Evolutionary conservation across 2,888 invertebrate genomes (phyloP).

Genomic region (Pardosa pseudoannulata): DNA sequence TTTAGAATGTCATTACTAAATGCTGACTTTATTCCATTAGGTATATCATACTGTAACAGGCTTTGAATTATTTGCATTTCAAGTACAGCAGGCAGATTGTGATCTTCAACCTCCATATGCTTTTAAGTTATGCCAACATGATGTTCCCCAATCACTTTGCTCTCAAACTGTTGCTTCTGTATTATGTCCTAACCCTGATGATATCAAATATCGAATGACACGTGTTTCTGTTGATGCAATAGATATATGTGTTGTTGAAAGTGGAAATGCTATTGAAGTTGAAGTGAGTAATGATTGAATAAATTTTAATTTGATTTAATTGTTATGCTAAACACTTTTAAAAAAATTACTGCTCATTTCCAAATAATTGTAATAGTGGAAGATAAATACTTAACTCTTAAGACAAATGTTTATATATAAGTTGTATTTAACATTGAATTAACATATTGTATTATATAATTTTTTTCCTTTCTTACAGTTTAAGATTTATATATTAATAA

Average conservation of each 20-base stretch:
- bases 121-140: constrained; percentile 80
- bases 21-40: constrained; percentile 78
- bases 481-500: no score
- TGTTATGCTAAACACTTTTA: no score
- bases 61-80: constrained; percentile 90
- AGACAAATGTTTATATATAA: no score
- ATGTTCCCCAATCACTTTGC: constrained; percentile 82
- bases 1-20: no score
- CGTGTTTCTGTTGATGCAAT: constrained; percentile 91
- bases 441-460: no score
- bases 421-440: no score
- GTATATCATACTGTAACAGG: constrained; percentile 91
- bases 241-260: constrained; percentile 93
- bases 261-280: constrained; percentile 89
- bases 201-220: constrained; percentile 95
- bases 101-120: constrained; percentile 89
- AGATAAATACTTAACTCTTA: no score
- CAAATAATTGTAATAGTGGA: no score
- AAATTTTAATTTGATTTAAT: background rate
- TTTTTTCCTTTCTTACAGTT: no score
- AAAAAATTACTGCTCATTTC: no score
- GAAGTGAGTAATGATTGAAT: constrained; percentile 81
- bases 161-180: constrained; percentile 76
- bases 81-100: constrained; percentile 93
- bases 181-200: constrained; percentile 87